phyloP scores from a whole-genome alignment of 2,888 invertebrate genomes.

The Lithophane leautieri region DNA sequence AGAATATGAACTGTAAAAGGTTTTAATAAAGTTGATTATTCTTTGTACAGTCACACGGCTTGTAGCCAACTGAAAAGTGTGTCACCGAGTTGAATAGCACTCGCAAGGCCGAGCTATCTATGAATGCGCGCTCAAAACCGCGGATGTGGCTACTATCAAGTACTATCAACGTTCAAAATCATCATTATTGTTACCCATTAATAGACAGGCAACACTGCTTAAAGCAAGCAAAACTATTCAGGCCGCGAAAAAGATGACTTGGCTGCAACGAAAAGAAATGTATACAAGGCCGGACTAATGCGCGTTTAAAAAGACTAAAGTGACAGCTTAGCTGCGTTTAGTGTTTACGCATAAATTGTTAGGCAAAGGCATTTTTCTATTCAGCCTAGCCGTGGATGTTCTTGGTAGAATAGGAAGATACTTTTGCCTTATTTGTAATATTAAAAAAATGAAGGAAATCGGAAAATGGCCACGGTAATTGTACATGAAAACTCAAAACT shows the following conservation, averaged over 20 bases:
- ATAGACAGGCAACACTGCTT: slow-evolving; percentile 30
- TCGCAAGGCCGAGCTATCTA: slow-evolving; percentile 88
- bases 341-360: slow-evolving; percentile 51
- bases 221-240: slow-evolving; percentile 17
- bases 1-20: slow-evolving; percentile 56
- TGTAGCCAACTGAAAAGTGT: slow-evolving; percentile 89
- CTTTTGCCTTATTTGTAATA: background rate
- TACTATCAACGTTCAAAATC: slow-evolving; percentile 67
- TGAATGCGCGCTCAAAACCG: slow-evolving; percentile 85
- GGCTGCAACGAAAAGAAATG: slow-evolving; percentile 38
- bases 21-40: slow-evolving; percentile 74
- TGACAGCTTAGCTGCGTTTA: slow-evolving; percentile 54
- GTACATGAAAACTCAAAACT: background rate
- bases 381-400: slow-evolving; percentile 3
- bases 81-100: slow-evolving; percentile 89
- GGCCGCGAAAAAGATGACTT: slow-evolving; percentile 33
- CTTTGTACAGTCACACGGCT: slow-evolving; percentile 78
- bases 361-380: slow-evolving; percentile 33
- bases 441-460: background rate
- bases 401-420: background rate
- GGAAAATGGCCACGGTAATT: too few relatives aligned
- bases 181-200: slow-evolving; percentile 58
- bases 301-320: slow-evolving; percentile 60
- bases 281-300: slow-evolving; percentile 52
- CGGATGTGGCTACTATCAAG: slow-evolving; percentile 81